These are phyloP conservation scores for Pangasius krempfi DNA, from an alignment of 2,797 vertebrate species.

Conservation along the genomic window DNA sequence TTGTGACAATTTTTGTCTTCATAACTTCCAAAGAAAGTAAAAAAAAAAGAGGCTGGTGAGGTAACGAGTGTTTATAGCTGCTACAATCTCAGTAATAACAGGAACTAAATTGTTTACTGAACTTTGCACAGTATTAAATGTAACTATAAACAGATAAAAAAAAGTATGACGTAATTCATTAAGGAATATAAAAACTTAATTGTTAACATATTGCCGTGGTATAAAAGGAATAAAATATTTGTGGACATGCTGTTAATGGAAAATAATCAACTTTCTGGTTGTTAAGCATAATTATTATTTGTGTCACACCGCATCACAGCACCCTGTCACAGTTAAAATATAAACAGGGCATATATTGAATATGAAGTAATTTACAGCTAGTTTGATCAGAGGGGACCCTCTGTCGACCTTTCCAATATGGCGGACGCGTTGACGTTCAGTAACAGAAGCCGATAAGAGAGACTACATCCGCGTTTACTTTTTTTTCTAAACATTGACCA, in stretches of 20 bases:
- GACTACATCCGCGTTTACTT: too few relatives aligned
- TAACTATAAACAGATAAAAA: background rate
- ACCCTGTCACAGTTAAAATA: background rate
- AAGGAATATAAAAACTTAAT: background rate
- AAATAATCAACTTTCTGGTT: background rate
- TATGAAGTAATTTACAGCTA: background rate
- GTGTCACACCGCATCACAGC: background rate
- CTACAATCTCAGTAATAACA: background rate
- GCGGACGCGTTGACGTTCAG: background rate
- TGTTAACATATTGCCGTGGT: background rate
- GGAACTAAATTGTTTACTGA: background rate
- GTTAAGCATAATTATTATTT: background rate
- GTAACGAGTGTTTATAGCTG: background rate
- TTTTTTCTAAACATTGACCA: background rate
- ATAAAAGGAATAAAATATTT: background rate
- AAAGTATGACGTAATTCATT: background rate
- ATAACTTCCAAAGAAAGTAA: background rate
- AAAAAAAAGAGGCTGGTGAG: background rate
- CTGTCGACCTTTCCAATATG: constrained; percentile 2
- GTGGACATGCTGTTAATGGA: background rate
- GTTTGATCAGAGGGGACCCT: too few relatives aligned
- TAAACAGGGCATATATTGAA: background rate
- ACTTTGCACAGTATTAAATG: background rate
- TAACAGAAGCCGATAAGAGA: background rate
- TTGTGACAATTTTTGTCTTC: background rate